Evolutionary conservation across 2,797 vertebrate species (phyloP).

Genomic region (Squalus acanthias): DNA sequence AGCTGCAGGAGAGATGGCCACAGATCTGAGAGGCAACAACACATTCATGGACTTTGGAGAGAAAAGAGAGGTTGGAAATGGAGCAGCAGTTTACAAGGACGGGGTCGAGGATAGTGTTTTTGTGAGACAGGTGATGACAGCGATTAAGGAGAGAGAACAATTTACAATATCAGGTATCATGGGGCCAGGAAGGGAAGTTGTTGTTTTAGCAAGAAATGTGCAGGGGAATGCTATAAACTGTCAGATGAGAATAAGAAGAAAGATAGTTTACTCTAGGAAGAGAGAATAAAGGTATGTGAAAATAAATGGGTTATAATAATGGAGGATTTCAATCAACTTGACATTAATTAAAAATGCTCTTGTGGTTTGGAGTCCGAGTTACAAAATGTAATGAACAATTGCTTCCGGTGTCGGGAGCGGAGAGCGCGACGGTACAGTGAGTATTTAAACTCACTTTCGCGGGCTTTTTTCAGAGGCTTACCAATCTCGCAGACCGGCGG

Average conservation of each 20-base stretch:
- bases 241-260: neutral
- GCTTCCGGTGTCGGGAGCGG: neutral
- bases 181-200: neutral
- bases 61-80: neutral
- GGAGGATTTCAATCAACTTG: conserved; percentile 25
- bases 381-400: neutral
- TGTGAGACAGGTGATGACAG: neutral
- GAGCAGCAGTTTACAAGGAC: neutral
- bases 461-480: too few species aligned
- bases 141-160: neutral
- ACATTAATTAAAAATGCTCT: neutral
- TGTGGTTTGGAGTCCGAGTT: conserved; percentile 10
- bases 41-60: neutral
- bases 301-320: conserved; percentile 18
- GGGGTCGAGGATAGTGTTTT: neutral
- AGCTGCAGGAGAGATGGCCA: neutral
- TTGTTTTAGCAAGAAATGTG: neutral
- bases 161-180: neutral
- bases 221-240: neutral
- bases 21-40: neutral
- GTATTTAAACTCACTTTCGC: too few species aligned
- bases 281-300: conserved; percentile 6
- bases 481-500: too few species aligned
- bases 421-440: too few species aligned
- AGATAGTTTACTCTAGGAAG: neutral